Base-by-base conservation (phyloP, 2,113 vertebrate genomes). In the Ceuthmochares aereus region DNA sequence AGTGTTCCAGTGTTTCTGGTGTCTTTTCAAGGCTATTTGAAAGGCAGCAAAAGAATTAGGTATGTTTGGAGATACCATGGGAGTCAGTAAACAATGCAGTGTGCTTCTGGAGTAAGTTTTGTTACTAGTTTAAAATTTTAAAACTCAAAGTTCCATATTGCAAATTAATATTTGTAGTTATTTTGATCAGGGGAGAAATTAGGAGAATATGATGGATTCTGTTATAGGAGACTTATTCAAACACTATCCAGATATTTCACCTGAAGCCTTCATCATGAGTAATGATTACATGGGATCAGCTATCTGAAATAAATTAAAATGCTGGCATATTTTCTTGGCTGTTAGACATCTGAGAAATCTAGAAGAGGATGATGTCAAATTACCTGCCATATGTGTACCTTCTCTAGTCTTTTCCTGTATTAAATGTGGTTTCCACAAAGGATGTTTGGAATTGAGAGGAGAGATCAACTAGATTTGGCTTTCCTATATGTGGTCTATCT, bases 231-330 rank as follows among this genome's bases (percentile, higher is more conserved):
- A 62, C 29, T 45, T 36, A 18, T 59, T 77, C 23, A 7, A 91
- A 70, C 23, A 63, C 15, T 58, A 34, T 40, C 37, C 84, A 34
- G 52, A 69, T 60, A 64, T 29, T 87, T 72, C 34, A 82, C 70
- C 42, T 90, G 77, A 89, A 95, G 80, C 22, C 77, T 89, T 84
- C 86, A 73, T 73, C 60, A 96, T 84, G 59, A 63, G 52, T 84
- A 63, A 78, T 78, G 58, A 49, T 91, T 90, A 62, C 66, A 78
- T 34, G 32, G 66, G 70, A 69, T 60, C 70, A 77, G 47, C 56
- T 92, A 75, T 87, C 74, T 88, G 93, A 94, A 95, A 91, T 42
- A 75, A 82, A 96, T 92, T 90, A 73, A 76, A 93, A 59, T 43
- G 66, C 74, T 91, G 55, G 92, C 76, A 66, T 27, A 12, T 60